These are phyloP conservation scores for Betta splendens DNA, from an alignment of 2,797 vertebrate genomes.

Conservation along the genomic window DNA sequence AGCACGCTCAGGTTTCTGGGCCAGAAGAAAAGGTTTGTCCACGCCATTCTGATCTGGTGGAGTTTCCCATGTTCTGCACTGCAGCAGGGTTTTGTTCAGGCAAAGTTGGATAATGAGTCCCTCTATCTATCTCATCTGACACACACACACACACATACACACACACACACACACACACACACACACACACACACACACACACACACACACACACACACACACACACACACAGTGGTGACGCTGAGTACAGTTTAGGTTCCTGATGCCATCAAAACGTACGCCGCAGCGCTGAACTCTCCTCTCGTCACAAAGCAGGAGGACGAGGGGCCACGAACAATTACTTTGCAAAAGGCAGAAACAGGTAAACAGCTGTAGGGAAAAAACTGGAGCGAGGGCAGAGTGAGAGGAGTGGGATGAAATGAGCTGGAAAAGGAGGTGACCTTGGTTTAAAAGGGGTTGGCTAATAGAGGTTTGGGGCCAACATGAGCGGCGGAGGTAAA, in stretches of 20 bases:
- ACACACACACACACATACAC: too few relatives aligned
- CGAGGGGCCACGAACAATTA: constrained; percentile 69
- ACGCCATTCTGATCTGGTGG: constrained; percentile 86
- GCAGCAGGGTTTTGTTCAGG: constrained; percentile 77
- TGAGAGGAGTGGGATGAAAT: constrained; percentile 47
- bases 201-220: too few relatives aligned
- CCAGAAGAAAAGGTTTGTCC: constrained; percentile 89
- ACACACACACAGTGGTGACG: constrained; percentile 63
- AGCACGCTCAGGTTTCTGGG: constrained; percentile 88
- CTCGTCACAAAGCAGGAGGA: constrained; percentile 79
- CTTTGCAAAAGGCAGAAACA: constrained; percentile 49
- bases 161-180: too few relatives aligned
- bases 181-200: constrained; percentile 36
- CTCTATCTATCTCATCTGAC: constrained; percentile 70
- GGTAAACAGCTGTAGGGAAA: constrained; percentile 49
- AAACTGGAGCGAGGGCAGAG: constrained; percentile 11
- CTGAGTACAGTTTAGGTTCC: constrained; percentile 75
- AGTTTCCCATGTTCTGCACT: constrained; percentile 89
- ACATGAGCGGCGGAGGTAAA: constrained; percentile 55
- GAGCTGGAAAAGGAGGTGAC: constrained; percentile 62
- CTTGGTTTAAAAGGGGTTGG: constrained; percentile 64
- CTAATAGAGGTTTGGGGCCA: constrained; percentile 45
- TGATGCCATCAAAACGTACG: constrained; percentile 80
- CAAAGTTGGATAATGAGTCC: constrained; percentile 83
- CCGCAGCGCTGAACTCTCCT: constrained; percentile 83